These are phyloP conservation scores for Coregonus ussuriensis DNA, from an alignment of 2,797 vertebrate genomes.

Conservation along the genomic window DNA sequence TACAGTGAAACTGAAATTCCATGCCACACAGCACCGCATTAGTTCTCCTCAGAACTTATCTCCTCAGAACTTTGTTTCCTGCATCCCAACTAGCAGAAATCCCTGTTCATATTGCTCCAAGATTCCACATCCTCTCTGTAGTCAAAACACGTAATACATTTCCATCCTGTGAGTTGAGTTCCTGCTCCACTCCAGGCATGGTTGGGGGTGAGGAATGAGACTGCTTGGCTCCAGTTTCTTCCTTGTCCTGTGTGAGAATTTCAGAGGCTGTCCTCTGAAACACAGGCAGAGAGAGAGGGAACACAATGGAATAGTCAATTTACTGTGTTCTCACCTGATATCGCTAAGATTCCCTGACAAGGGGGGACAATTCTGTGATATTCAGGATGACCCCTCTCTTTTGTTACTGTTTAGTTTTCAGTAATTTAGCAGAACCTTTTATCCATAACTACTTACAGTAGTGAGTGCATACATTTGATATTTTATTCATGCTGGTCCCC, in stretches of 20 bases:
- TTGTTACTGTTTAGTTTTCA: background rate
- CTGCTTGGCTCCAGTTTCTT: constrained; percentile 41
- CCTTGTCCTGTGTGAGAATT: constrained; percentile 1
- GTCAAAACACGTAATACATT: constrained; percentile 64
- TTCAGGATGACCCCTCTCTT: background rate
- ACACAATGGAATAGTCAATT: constrained; percentile 1
- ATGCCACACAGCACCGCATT: constrained; percentile 18
- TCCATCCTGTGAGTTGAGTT: constrained; percentile 59
- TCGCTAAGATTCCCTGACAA: background rate
- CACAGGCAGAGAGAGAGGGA: background rate
- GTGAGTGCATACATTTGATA: no score
- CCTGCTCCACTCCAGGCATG: constrained; percentile 42
- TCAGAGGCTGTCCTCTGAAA: background rate
- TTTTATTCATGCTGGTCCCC: no score
- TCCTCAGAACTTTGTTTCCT: constrained; percentile 43
- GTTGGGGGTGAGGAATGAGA: constrained; percentile 49
- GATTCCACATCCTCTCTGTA: constrained; percentile 68
- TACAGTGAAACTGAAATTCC: constrained; percentile 47
- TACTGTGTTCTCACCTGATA: background rate
- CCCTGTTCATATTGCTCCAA: constrained; percentile 50
- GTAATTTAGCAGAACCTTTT: no score
- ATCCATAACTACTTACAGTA: no score
- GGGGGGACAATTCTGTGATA: background rate
- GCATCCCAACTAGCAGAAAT: constrained; percentile 42
- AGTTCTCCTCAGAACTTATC: constrained; percentile 22